Evolutionary conservation across 2,113 vertebrate species (phyloP).

Genomic region (Saimiri boliviensis): DNA sequence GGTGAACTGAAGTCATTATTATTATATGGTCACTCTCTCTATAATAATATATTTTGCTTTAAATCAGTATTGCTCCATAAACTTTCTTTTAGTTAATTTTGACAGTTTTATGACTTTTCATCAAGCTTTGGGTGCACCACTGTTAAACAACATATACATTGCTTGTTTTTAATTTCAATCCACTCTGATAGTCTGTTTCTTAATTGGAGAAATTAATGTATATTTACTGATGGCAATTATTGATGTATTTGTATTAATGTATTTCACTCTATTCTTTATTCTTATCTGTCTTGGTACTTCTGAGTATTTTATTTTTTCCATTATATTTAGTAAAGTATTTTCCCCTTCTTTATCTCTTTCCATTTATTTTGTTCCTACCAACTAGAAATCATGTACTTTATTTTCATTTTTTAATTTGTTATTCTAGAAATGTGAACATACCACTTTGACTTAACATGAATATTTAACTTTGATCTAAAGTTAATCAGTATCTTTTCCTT

Average conservation of each 20-base stretch:
- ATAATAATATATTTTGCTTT: neutral
- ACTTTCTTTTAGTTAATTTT: neutral
- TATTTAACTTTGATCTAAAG: neutral
- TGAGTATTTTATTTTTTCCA: neutral
- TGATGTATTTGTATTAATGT: neutral
- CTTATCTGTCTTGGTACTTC: neutral
- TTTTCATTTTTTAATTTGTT: neutral
- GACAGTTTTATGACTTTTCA: neutral
- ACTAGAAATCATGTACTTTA: neutral
- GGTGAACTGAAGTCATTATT: neutral
- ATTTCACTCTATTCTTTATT: neutral
- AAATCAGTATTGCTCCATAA: neutral
- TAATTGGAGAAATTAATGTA: neutral
- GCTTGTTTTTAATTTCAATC: neutral
- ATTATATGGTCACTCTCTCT: neutral
- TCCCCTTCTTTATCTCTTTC: neutral
- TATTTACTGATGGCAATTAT: neutral
- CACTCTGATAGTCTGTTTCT: neutral
- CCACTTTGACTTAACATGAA: neutral
- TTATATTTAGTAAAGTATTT: neutral
- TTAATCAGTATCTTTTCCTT: neutral
- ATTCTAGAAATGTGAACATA: neutral
- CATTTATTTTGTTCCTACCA: neutral
- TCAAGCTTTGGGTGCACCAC: neutral
- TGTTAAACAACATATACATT: neutral